Evolutionary conservation across 1,140 invertebrate genomes (phyloP).

Genomic region (Platorchestia sp.): DNA sequence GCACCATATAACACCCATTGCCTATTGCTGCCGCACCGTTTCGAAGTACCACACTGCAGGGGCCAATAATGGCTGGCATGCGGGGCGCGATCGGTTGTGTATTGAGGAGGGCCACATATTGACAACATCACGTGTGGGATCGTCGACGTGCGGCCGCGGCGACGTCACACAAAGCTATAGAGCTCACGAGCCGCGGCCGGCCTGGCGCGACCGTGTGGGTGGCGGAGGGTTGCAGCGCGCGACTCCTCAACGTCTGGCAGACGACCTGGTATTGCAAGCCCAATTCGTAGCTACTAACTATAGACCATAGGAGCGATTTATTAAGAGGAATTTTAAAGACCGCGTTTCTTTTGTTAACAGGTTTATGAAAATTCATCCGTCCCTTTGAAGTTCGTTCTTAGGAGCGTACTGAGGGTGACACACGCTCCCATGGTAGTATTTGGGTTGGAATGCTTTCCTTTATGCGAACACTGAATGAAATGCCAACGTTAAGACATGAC

Average conservation of each 20-base stretch:
- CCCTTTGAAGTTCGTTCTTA: not conserved
- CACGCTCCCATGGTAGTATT: not conserved
- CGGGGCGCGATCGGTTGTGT: not conserved
- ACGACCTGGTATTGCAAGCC: not conserved
- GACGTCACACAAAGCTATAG: not conserved
- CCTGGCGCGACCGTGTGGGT: not conserved
- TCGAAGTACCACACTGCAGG: not conserved
- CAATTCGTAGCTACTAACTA: not conserved
- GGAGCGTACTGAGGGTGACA: not conserved
- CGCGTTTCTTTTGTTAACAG: not conserved
- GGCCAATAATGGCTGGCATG: not conserved
- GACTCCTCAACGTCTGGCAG: conserved; percentile 2
- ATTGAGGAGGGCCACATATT: not conserved
- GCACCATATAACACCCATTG: not conserved
- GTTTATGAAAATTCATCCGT: not conserved
- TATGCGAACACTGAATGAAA: not conserved
- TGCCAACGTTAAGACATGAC: not conserved
- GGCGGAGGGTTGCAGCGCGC: not conserved
- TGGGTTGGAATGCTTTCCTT: not conserved
- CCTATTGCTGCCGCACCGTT: not conserved
- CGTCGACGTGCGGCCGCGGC: not conserved
- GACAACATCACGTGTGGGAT: too few species aligned
- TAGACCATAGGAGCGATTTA: not conserved
- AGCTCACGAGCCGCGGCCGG: not conserved
- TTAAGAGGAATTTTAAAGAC: not conserved